Evolutionary conservation across 2,797 vertebrate genomes (phyloP).

Genomic region (Cichlasoma orientale): DNA sequence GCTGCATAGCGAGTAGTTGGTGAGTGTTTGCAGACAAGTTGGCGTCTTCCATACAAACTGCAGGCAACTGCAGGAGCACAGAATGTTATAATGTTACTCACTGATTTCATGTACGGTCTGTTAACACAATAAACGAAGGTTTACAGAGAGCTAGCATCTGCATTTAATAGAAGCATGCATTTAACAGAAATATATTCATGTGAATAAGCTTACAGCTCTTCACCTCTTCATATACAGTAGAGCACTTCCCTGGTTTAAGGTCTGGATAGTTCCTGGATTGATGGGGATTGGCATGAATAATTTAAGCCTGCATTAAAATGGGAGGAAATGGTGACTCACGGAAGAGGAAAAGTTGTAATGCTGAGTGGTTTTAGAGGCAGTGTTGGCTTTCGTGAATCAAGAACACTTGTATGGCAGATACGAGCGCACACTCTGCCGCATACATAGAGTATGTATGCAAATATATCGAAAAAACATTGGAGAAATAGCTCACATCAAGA

Average conservation of each 20-base stretch:
- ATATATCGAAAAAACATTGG: background rate
- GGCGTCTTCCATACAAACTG: too few relatives aligned
- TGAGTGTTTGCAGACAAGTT: too few relatives aligned
- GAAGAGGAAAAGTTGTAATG: slow-evolving; percentile 59
- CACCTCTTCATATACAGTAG: slow-evolving; percentile 10
- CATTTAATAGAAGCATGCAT: background rate
- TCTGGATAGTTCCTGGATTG: slow-evolving; percentile 49
- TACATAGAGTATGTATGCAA: background rate
- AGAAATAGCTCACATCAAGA: slow-evolving; percentile 2
- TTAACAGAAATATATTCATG: background rate
- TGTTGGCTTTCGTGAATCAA: slow-evolving; percentile 13
- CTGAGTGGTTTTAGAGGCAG: slow-evolving; percentile 57
- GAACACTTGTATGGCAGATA: background rate
- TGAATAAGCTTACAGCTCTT: background rate
- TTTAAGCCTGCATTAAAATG: slow-evolving; percentile 71
- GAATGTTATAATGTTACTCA: too few relatives aligned
- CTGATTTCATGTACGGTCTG: too few relatives aligned
- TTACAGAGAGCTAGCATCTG: background rate
- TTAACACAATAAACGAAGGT: too few relatives aligned
- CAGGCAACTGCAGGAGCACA: too few relatives aligned
- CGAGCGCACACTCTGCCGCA: background rate
- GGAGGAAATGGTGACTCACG: slow-evolving; percentile 69
- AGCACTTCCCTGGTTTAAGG: slow-evolving; percentile 34
- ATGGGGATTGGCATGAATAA: slow-evolving; percentile 73
- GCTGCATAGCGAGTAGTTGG: too few relatives aligned